Base-by-base conservation (phyloP, 2,797 vertebrate genomes). In the Enteromius paludinosus region DNA sequence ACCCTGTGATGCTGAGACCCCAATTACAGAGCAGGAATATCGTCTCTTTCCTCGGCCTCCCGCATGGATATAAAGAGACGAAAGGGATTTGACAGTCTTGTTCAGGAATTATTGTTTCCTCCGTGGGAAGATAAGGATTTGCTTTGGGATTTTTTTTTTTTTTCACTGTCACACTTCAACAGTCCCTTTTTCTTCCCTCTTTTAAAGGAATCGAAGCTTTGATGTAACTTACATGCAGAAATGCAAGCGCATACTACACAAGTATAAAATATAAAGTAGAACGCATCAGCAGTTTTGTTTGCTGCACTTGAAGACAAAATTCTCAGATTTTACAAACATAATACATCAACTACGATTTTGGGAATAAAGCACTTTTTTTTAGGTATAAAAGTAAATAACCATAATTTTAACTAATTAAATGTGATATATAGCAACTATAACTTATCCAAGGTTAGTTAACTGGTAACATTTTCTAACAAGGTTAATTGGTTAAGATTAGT, bases 21-120 rank as follows among this genome's bases (percentile, higher is more conserved):
- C 71, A 79, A 82, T 88, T 79, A 86, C 75, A 71, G 69, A 56
- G 79, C 59, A 62, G 35, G 64, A 65, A 81, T 20, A 79, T 38
- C 73, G 9, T 61, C 52, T 79, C 52, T 33, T 47, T 45, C 64
- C 52, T 45, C 45, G 0, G 66, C 30, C 62, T 72, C 56, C 72
- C 68, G 68, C 68, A 43, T 30, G 23, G 45, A 79, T 20, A 68
- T 30, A 77, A 79, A 65, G 82, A 70, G 59, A 41, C 33, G 20
- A 23, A 38, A 72, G 62, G 54, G 79, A 84, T 83, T 86, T 83
- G 74, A 82, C 76, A 83, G 74, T 76, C 47, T 66, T 83, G 85
- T 82, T 82, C 38, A 33, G 73, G 70, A 86, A 87, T 87, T 84
- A 77, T 85, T 78, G 76, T 84, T 79, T 75, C 43, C 79, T 74